Base-by-base conservation (phyloP, 2,888 invertebrate genomes). In the Epistrophe eligans region DNA sequence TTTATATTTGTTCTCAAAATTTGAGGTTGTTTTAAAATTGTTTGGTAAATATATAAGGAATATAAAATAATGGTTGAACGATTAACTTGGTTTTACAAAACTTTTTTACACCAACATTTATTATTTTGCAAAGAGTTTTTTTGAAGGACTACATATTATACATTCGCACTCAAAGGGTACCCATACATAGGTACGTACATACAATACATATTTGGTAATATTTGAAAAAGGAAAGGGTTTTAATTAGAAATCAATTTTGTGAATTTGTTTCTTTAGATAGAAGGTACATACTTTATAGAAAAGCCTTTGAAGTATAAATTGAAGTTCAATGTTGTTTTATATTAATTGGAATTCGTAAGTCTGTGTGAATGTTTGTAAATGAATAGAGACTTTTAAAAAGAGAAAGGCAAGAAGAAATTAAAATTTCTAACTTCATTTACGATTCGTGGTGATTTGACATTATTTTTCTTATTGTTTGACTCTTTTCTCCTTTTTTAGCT, bases 11-110 rank as follows among this genome's bases (percentile, higher is more conserved):
- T 38, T 40, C 38, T 24, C 0, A 15, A 55, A 67, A 67, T 11
- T 38, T 40, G 19, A 32, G 35, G 67, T 55, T 70, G 70, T 40
- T 55, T 40, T 40, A n/a, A 70, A 40, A 55, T 55, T 55, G 17
- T 24, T 70, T 40, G 52, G 38, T 24, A 24, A 70, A 67, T 38
- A 52, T 35, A 52, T 40, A 24, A 40, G 15, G 15, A 40, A 38
- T 28, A 48, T n/a, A 66, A 35, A 38, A 40, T 28, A 15, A 19
- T 38, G 38, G 40, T 40, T 24, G 62, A 17, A 13, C 17, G 48
- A 48, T 50, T 50, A 11, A 15, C 19, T 67, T 17, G 35, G 19
- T 19, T 38, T 67, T 15, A 24, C 4, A 19, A 50, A 35, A n/a
- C 15, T 64, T 45, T 35, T 66, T 64, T 15, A 5, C 5, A 15